Conservation (phyloP, 2,797 vertebrate species). For the Craterocephalus amniculus region DNA sequence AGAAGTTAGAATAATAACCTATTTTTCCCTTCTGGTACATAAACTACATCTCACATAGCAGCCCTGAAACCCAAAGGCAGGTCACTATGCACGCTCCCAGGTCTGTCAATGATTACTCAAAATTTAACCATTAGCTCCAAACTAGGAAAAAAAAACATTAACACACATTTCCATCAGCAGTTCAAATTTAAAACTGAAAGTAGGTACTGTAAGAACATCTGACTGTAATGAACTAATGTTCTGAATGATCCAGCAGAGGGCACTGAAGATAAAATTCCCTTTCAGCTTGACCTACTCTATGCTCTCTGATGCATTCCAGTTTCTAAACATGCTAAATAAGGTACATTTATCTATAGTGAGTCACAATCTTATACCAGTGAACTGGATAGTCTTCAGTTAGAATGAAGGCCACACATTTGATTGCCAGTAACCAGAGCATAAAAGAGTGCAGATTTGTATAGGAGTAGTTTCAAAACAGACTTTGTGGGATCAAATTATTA, state of each 20-base stretch:
- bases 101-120: neutral
- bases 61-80: neutral
- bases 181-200: neutral
- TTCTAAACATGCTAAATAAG: neutral
- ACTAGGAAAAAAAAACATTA: neutral
- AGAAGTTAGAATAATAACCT: constrained; percentile 4
- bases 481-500: neutral
- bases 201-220: neutral
- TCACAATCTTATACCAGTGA: neutral
- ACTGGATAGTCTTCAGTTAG: neutral
- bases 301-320: neutral
- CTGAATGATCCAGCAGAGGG: neutral
- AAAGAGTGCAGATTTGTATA: neutral
- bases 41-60: neutral
- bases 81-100: neutral
- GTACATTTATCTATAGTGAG: neutral
- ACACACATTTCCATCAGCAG: neutral
- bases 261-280: neutral
- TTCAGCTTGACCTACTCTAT: neutral
- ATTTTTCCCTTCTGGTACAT: neutral
- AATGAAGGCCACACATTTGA: neutral
- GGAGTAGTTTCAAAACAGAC: neutral
- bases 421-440: neutral
- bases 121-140: neutral
- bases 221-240: neutral